phyloP scores from a whole-genome alignment of 2,888 invertebrate genomes.

The Tenthredo scrophulariae region DNA sequence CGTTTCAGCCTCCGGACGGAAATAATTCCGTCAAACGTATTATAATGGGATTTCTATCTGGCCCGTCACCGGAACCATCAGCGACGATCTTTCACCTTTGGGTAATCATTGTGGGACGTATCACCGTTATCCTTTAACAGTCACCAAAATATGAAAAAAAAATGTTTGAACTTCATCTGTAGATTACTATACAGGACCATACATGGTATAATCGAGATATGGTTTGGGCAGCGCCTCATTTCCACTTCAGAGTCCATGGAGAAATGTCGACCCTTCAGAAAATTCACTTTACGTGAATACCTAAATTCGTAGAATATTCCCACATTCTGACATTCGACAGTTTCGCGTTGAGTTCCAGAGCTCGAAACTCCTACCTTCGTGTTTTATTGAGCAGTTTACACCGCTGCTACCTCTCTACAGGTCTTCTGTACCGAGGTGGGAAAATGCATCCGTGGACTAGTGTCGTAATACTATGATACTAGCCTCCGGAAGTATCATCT shows the following conservation, averaged over 20 bases:
- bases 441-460: constrained; percentile 29
- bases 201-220: not conserved
- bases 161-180: not conserved
- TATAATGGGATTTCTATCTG: constrained; percentile 38
- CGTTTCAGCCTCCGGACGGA: constrained; percentile 40
- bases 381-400: constrained; percentile 41
- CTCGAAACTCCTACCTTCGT: not conserved
- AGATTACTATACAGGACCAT: not conserved
- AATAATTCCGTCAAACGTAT: constrained; percentile 40
- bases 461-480: constrained; percentile 33
- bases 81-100: constrained; percentile 25
- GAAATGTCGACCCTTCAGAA: not conserved
- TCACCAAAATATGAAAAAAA: constrained; percentile 2
- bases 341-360: not conserved
- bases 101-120: constrained; percentile 6
- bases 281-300: not conserved
- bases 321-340: not conserved
- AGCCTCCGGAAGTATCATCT: constrained; percentile 50
- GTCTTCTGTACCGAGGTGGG: not conserved
- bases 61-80: constrained; percentile 28
- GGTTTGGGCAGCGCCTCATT: not conserved
- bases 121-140: not conserved
- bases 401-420: not conserved
- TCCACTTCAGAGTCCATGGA: not conserved
- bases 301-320: not conserved